phyloP scores from a whole-genome alignment of 2,797 vertebrate species.

The Apogon hyalosoma region DNA sequence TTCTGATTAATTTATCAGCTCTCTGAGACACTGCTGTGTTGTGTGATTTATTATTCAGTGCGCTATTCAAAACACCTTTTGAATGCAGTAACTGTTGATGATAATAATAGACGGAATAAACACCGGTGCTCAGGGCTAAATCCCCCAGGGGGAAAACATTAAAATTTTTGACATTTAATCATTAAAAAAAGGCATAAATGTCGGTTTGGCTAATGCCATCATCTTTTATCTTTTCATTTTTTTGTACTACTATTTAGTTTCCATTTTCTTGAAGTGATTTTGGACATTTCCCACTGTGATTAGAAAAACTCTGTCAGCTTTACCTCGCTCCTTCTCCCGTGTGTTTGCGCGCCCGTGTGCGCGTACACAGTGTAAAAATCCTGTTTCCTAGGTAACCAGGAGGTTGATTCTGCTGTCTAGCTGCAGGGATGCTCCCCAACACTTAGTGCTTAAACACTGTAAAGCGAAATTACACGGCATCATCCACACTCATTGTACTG shows the following conservation, averaged over 20 bases:
- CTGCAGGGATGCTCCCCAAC: slow-evolving; percentile 52
- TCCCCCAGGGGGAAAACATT: slow-evolving; percentile 33
- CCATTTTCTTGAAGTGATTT: slow-evolving; percentile 24
- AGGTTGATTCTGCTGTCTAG: slow-evolving; percentile 63
- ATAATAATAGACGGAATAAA: slow-evolving; percentile 37
- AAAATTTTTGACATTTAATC: slow-evolving; percentile 35
- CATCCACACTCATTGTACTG: slow-evolving; percentile 10
- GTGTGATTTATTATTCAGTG: slow-evolving; percentile 74
- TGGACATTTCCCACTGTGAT: slow-evolving; percentile 32
- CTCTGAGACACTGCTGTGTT: slow-evolving; percentile 41
- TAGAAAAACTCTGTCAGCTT: slow-evolving; percentile 45
- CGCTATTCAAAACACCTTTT: slow-evolving; percentile 52
- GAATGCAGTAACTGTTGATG: slow-evolving; percentile 33
- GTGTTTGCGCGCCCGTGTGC: not conserved
- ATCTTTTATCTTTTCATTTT: slow-evolving; percentile 11
- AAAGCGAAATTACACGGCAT: slow-evolving; percentile 21
- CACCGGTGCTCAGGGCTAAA: slow-evolving; percentile 8
- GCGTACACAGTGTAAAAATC: slow-evolving; percentile 46
- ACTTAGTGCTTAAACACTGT: slow-evolving; percentile 33
- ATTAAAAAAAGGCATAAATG: slow-evolving; percentile 32
- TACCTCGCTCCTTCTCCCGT: slow-evolving; percentile 14
- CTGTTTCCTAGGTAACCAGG: slow-evolving; percentile 86
- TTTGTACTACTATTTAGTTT: not conserved
- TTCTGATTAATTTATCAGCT: slow-evolving; percentile 67
- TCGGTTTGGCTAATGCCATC: slow-evolving; percentile 20